These are phyloP conservation scores for Euglossa dilemma DNA, from an alignment of 1,140 invertebrate species.

Conservation along the genomic window DNA sequence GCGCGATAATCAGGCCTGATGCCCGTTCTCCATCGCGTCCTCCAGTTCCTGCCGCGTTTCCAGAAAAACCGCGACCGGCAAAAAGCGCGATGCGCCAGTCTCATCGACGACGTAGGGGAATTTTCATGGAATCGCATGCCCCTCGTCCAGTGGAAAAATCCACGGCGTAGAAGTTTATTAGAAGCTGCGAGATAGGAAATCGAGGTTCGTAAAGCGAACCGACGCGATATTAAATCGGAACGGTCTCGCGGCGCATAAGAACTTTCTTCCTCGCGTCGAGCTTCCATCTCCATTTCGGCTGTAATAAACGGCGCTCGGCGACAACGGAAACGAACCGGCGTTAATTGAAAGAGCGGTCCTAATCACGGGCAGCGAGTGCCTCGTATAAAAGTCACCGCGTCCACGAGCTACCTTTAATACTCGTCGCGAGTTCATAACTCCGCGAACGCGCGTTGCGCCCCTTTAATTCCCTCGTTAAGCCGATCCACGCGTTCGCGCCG, in stretches of 20 bases:
- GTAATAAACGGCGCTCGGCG: neutral
- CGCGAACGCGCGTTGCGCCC: neutral
- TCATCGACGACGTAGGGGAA: too few species aligned
- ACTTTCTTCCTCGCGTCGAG: neutral
- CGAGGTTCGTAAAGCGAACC: neutral
- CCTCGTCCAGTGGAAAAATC: neutral
- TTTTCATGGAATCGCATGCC: neutral
- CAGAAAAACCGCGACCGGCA: neutral
- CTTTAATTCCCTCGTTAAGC: conserved; percentile 57
- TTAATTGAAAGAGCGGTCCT: conserved; percentile 7
- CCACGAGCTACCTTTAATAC: neutral
- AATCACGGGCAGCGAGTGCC: neutral
- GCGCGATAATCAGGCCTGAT: conserved; percentile 23
- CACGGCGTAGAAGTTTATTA: too few species aligned
- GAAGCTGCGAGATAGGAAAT: neutral
- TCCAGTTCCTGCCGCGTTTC: neutral
- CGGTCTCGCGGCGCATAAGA: neutral
- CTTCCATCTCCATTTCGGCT: neutral
- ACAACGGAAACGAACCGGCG: neutral
- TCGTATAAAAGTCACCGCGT: neutral
- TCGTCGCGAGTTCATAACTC: conserved; percentile 14
- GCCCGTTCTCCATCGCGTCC: neutral
- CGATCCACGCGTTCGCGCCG: conserved; percentile 7
- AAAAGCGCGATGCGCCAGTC: conserved; percentile 6
- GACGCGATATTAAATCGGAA: neutral